Evolutionary conservation across 1,140 invertebrate genomes (phyloP), one percentile per base, ranked within the genome.

Genomic region (Drosophila obscura): DNA sequence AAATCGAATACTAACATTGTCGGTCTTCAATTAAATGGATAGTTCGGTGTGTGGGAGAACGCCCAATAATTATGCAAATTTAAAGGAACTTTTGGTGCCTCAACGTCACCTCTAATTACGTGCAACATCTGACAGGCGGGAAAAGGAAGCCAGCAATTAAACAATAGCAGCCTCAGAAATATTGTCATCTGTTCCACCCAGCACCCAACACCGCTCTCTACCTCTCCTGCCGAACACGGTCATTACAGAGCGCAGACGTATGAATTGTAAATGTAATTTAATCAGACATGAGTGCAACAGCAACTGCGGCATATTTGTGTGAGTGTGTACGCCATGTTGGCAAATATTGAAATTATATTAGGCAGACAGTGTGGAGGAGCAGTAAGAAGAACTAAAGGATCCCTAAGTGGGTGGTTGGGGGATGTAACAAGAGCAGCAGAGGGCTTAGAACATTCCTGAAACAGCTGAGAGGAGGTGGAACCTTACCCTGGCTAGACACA

Each of bases 221-320:
- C 24, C 26, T 2, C 22, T 26, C 11, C 19, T 19, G 11, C 52
- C 35, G 43, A 26, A 31, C 46, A 46, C 43, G 51, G 24, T 68
- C 76, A 75, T 75, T 52, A 77, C 63, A 60, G 26, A 74, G 31
- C 51, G 58, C 48, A 58, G 63, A 73, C 35, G 64, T 73, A 83
- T 88, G 83, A 82, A 88, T 88, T 80, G 83, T 80, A 74, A 80
- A 88, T 88, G 88, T 80, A 88, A 88, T 88, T 88, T 80, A 88
- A 87, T 82, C 76, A 88, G 72, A 73, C 76, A 65, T 77, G 72
- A 82, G 83, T 88, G 82, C 78, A 82, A 66, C 66, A 56, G 64
- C 58, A 75, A 66, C 53, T 49, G 73, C 56, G 56, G 41, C 59
- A 22, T 63, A 66, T 71, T 69, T 63, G 65, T 63, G 49, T 73